Conservation (phyloP, 2,797 vertebrate species). For the Morus bassanus region DNA sequence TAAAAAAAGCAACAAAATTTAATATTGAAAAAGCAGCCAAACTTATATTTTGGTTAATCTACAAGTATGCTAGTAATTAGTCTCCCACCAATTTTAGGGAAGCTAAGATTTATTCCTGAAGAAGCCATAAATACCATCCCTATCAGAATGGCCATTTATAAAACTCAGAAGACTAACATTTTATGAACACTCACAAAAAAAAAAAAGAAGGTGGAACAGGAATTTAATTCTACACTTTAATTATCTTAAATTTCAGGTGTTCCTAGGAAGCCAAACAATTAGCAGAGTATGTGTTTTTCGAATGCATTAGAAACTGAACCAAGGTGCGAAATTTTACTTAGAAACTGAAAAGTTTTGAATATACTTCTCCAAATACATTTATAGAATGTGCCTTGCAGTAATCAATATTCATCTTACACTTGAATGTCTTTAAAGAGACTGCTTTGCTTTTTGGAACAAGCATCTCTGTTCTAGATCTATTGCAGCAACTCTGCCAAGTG, state of each 20-base stretch:
- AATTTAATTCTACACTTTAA: neutral
- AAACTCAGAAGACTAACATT: neutral
- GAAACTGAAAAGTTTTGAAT: neutral
- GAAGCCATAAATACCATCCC: neutral
- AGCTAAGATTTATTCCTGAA: neutral
- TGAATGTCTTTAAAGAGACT: neutral
- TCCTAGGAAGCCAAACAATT: neutral
- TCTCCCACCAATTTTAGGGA: neutral
- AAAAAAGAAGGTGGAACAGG: neutral
- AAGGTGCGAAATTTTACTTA: neutral
- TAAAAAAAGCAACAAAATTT: neutral
- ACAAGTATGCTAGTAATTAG: neutral
- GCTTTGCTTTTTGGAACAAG: neutral
- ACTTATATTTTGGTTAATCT: neutral
- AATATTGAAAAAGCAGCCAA: neutral
- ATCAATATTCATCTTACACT: neutral
- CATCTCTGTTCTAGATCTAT: neutral
- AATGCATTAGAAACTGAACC: neutral
- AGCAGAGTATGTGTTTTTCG: neutral
- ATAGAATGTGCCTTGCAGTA: neutral
- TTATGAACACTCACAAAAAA: neutral
- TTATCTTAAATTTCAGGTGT: neutral
- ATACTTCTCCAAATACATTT: neutral
- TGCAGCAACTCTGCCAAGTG: neutral
- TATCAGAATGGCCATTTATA: neutral